Evolutionary conservation across 37 sponge, comb jelly and placozoan genomes (phyloP).

Genomic region (Halichondria panicea): DNA sequence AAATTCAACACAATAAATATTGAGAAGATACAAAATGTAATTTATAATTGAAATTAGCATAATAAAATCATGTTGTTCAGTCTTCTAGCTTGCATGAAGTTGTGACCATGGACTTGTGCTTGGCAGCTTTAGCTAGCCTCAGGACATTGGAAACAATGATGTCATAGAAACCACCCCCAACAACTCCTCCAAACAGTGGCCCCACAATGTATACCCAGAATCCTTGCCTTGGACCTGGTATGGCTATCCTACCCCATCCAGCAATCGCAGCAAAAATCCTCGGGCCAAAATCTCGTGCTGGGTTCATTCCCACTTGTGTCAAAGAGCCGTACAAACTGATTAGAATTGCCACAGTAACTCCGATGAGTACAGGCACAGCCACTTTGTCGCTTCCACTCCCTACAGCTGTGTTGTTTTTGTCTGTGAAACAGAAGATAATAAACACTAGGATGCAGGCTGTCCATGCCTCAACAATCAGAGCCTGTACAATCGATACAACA

Average conservation of each 20-base stretch:
- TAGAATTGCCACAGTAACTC: constrained; percentile 41
- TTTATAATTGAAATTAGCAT: too few relatives aligned
- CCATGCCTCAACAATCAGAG: constrained; percentile 44
- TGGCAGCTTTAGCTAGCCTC: neutral
- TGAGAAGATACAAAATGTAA: too few relatives aligned
- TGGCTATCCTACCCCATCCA: constrained; percentile 67
- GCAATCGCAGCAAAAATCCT: constrained; percentile 51
- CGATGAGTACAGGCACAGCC: constrained; percentile 36
- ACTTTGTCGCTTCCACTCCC: constrained; percentile 21
- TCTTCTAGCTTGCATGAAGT: neutral
- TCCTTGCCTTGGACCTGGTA: constrained; percentile 59
- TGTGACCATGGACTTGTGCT: neutral
- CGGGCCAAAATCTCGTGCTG: constrained; percentile 80
- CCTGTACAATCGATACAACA: constrained; percentile 14
- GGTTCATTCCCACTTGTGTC: constrained; percentile 65
- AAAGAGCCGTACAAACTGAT: constrained; percentile 38
- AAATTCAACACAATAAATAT: too few relatives aligned
- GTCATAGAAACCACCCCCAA: constrained; percentile 48
- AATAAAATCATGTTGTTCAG: too few relatives aligned
- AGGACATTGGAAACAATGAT: neutral
- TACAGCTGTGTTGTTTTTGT: constrained; percentile 31
- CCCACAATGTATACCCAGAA: constrained; percentile 68
- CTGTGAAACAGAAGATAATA: constrained; percentile 51
- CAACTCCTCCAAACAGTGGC: constrained; percentile 41
- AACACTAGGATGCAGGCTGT: constrained; percentile 43